A percentile compares a stretch with the other conserved stretches of the same genome.
Evolutionary conservation across 2,113 vertebrate species (phyloP).

Genomic region (Corydoras maculifer): DNA sequence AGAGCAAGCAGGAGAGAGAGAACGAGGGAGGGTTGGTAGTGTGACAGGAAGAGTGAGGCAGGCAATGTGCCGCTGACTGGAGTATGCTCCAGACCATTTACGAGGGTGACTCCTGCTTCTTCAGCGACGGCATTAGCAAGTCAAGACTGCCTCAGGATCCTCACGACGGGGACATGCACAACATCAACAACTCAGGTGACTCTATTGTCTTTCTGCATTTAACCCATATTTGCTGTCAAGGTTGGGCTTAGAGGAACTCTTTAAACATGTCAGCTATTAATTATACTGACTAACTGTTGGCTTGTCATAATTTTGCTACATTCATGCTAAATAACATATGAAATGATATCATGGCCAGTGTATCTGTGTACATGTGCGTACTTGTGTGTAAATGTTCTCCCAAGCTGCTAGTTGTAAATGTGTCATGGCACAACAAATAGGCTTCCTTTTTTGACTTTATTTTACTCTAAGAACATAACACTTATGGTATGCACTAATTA

Average conservation of each 20-base stretch:
- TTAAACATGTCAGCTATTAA: constrained; percentile 15
- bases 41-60: constrained; percentile 70
- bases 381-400: too few relatives aligned
- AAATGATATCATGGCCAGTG: neutral
- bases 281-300: constrained; percentile 9
- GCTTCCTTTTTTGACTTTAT: neutral
- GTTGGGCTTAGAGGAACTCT: neutral
- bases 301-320: constrained; percentile 20
- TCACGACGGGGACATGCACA: constrained; percentile 84
- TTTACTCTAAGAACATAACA: constrained; percentile 1
- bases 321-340: neutral
- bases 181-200: constrained; percentile 96
- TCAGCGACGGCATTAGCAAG: constrained; percentile 85
- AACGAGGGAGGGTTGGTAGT: constrained; percentile 60
- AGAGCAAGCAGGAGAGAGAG: constrained; percentile 25
- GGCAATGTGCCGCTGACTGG: constrained; percentile 78
- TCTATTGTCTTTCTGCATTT: constrained; percentile 17
- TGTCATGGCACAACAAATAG: too few relatives aligned
- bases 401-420: too few relatives aligned
- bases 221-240: neutral
- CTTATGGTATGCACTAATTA: neutral
- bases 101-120: constrained; percentile 97
- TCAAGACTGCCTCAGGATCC: constrained; percentile 74
- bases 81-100: constrained; percentile 99
- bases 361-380: too few relatives aligned